Evolutionary conservation across 2,797 vertebrate genomes (phyloP), one percentile per base, ranked within the genome.

Genomic region (Betta splendens): DNA sequence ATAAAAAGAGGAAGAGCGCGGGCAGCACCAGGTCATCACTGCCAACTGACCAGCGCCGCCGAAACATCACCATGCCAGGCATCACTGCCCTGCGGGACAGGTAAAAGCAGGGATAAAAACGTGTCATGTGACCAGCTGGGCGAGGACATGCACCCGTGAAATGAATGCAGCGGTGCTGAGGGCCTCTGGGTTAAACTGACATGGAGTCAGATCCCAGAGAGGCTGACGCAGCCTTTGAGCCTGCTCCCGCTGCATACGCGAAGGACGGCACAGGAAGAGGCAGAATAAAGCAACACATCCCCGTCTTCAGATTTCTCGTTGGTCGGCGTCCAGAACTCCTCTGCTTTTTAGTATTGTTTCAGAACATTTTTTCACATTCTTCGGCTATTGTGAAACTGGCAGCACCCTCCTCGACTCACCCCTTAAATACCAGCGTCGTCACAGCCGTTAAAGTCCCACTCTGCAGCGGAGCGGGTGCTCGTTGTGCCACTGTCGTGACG

Each of bases 11-110:
- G 87, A 99, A 99, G 90, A 99, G 88, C 47, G 96, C 98, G 1
- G 98, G 98, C 91, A 99, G 89, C 92, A 99, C 98, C 74, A 99
- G 94, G 94, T 99, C 98, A 94, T 99, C 98, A 80, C 96, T 99
- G 92, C 97, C 98, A 81, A 99, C 98, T 94, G 98, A 99, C 98
- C 98, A 99, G 93, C 98, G 97, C 83, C 98, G 94, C 90, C 97
- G 95, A 91, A 99, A 99, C 92, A 99, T 95, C 77, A 99, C 97
- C 80, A 98, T 99, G 79, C 97, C 97, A 84, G 97, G 97, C 97
- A 99, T 99, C 90, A 93, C 91, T 91, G 89, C 91, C 90, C 92
- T 92, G 87, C 60, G 28, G 68, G 26, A 29, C n/a, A 13, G 25
- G 10, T 25, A 39, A 20, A 54, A 46, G 59, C 11, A 45, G n/a